Evolutionary conservation across 2,888 invertebrate genomes (phyloP), one percentile per base, ranked within the genome.

Genomic region (Enchytraeus crypticus): DNA sequence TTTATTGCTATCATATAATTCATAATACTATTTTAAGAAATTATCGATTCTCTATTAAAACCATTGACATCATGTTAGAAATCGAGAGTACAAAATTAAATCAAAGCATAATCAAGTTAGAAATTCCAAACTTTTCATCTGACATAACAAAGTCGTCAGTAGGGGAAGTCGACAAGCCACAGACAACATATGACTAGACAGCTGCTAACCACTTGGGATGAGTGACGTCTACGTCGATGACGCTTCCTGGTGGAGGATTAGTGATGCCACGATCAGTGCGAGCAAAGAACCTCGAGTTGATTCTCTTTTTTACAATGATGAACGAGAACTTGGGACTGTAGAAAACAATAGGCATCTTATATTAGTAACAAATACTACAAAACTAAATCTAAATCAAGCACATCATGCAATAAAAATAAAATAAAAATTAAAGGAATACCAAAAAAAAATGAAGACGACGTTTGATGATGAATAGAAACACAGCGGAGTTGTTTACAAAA

Each of bases 251-350:
- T 0, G 82, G 82, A 0, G 95, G 92, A 67, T 83, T 83, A 0
- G 77, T 60, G 26, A 26, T 69, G 53, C 8, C 64, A 61, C n/a
- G 54, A 53, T 2, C 71, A 4, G 23, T 61, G 26, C 61, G 57
- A 1, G 82, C 72, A 76, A 90, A 90, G 67, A 92, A 84, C 30
- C 92, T 82, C 0, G 90, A 88, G 74, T 89, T 92, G 57, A 92
- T 90, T 1, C 93, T 82, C 77, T 97, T 97, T 75, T 95, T 93
- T 0, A 95, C 92, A 1, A 96, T 85, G 1, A 95, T 81, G 70
- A 89, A 88, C 0, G 87, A 86, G 0, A 93, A 71, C 54, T 79
- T 77, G 0, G 90, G 87, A 14, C 55, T 55, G 60, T 21, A 60
- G 23, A 26, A 2, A 21, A 57, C 26, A 27, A 26, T 4, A n/a